These are phyloP conservation scores for Lampris incognitus DNA, from an alignment of 2,113 vertebrate species.

Conservation along the genomic window DNA sequence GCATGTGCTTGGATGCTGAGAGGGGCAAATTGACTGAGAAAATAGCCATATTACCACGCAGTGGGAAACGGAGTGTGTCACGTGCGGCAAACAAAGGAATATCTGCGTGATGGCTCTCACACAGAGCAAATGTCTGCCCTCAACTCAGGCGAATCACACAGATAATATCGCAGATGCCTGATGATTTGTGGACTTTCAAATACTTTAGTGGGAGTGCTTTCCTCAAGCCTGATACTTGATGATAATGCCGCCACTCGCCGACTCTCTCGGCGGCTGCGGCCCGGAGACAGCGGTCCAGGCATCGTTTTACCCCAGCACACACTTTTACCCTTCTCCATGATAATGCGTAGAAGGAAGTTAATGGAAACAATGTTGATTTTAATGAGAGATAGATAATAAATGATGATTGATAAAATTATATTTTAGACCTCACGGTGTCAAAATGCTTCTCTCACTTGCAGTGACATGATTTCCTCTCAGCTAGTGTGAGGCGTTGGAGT, in stretches of 20 bases:
- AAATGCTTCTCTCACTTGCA: too few species aligned
- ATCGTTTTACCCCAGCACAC: too few species aligned
- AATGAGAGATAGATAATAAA: too few species aligned
- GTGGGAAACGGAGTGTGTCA: constrained; percentile 78
- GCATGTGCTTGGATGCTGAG: constrained; percentile 81
- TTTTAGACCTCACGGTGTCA: too few species aligned
- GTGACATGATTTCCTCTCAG: too few species aligned
- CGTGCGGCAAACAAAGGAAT: constrained; percentile 78
- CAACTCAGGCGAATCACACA: constrained; percentile 67
- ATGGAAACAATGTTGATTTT: too few species aligned
- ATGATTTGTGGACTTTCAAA: constrained; percentile 54
- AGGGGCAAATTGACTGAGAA: constrained; percentile 84
- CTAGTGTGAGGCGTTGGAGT: neutral
- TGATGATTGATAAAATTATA: too few species aligned
- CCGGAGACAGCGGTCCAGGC: too few species aligned
- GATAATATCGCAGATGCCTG: constrained; percentile 65
- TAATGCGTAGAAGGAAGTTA: too few species aligned
- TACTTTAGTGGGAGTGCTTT: constrained; percentile 53
- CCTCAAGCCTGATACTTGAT: constrained; percentile 40
- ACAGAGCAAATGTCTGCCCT: constrained; percentile 73
- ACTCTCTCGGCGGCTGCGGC: too few species aligned
- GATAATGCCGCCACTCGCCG: constrained; percentile 17
- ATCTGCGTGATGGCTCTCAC: constrained; percentile 64
- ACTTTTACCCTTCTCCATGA: too few species aligned
- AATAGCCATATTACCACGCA: constrained; percentile 84